Base-by-base conservation (phyloP, 2,113 vertebrate genomes). In the Solenodon paradoxus region DNA sequence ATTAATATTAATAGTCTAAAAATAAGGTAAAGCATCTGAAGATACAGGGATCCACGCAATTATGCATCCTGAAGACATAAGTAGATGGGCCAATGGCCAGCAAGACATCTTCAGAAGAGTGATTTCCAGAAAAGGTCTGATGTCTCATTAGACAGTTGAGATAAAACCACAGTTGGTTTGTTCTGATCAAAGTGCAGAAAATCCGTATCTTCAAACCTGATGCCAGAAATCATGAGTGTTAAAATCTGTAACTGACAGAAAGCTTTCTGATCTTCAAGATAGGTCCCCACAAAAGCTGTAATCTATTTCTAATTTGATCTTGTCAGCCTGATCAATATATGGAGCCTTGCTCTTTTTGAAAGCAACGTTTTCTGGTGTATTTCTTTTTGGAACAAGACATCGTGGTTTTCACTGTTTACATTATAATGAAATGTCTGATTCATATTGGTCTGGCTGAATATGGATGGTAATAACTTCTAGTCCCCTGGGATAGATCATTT, bases 111-210 rank as follows among this genome's bases (percentile, higher is more conserved):
- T 30, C 17, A 24, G 8, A 5, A n/a, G n/a, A 88, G 10, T 4
- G 35, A 53, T n/a, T 71, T 77, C 26, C 47, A 5, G n/a, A 35
- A 88, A 75, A 79, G 5, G 3, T 51, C n/a, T 88, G 19, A n/a
- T 63, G 57, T 78, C 17, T 91, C 68, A 79, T 49, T 22, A 85
- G 42, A 38, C 19, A 38, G 84, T 5, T 77, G 78, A 77, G 86
- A 88, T 10, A 51, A 77, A 88, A 51, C 26, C 51, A 49, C 1
- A 35, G 49, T 61, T 20, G 4, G 6, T 35, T 84, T 45, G 22
- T 79, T 95, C 74, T 94, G 47, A 45, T 92, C n/a, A n/a, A 77
- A 71, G 17, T 42, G 26, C 15, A 45, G 88, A 59, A 89, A 88
- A 51, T n/a, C 38, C 40, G 87, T 10, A 40, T 77, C 88, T 86